Base-by-base conservation (phyloP, 53 echinoderm and acorn worm genomes). In the Patiria pectinifera region DNA sequence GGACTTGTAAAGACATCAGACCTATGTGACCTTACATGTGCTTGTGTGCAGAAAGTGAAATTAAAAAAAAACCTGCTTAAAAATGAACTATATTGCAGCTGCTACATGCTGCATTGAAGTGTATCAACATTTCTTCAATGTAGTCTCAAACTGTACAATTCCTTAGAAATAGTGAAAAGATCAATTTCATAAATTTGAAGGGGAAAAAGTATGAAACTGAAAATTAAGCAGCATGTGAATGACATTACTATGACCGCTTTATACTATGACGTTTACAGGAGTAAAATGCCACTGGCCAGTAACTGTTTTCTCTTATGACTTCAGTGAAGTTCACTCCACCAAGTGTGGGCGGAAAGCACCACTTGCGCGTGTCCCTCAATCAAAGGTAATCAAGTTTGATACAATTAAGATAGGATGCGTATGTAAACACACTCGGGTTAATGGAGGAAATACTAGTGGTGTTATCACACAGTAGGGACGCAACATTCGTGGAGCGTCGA, bases 381-480 rank as follows among this genome's bases (percentile, higher is more conserved):
- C 63, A 46, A 26, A 80, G 14, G 21, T 80, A 80, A 90, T 90
- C 90, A 69, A 80, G 80, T 80, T 14, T 77, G 81, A 90, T 90
- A 45, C 90, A 80, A 90, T 90, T 90, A 90, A 90, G 80, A 45
- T 81, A 77, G 60, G 19, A 49, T 18, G 11, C 62, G 45, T 8
- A 22, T 80, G 81, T 81, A n/a, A 80, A 90, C 59, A 90, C 80
- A 80, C 61, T 66, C 48, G 21, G 69, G 48, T 90, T 90, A 90
- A 69, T 81, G 80, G 81, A 80, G 90, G 90, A 87, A 76, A 87
- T 87, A 71, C 76, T 87, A 23, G 12, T 61, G 48, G 80, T 80
- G 81, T 90, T 90, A 90, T 81, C 44, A 45, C 81, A 90, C 90
- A 46, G 90, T 45, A 46, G 90, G 90, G 80, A 81, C 18, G 47